These are phyloP conservation scores for Brotogeris chrysoptera DNA, from an alignment of 2,797 vertebrate genomes.

Conservation along the genomic window DNA sequence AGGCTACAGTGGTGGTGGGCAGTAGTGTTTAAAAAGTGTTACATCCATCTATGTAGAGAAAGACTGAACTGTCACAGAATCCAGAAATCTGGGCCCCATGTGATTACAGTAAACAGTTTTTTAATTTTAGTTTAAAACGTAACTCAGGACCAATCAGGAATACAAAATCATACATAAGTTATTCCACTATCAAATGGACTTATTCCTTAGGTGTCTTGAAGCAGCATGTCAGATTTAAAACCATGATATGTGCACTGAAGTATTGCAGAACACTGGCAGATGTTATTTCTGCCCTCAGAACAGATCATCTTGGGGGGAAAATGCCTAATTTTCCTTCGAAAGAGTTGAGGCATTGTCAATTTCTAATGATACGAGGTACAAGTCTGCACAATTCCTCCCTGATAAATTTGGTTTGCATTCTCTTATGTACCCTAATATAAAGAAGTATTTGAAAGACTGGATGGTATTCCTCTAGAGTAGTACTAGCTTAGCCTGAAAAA, in stretches of 20 bases:
- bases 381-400: background rate
- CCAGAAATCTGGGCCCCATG: background rate
- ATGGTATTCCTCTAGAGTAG: background rate
- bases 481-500: background rate
- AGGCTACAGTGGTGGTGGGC: background rate
- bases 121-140: background rate
- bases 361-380: fast-evolving
- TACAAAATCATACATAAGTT: background rate
- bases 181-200: background rate
- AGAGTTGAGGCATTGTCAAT: background rate
- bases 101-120: background rate
- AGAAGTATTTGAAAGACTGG: background rate
- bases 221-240: background rate
- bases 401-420: background rate
- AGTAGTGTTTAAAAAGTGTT: background rate
- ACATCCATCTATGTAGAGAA: background rate
- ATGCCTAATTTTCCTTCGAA: background rate
- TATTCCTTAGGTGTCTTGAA: background rate
- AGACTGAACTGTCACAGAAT: background rate
- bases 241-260: background rate
- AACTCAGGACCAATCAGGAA: background rate
- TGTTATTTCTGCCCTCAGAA: background rate
- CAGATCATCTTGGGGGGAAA: fast-evolving
- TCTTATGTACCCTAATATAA: background rate
- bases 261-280: background rate